Evolutionary conservation across 2,888 invertebrate species (phyloP), one percentile per base, ranked within the genome.

Genomic region (Dryobota labecula): DNA sequence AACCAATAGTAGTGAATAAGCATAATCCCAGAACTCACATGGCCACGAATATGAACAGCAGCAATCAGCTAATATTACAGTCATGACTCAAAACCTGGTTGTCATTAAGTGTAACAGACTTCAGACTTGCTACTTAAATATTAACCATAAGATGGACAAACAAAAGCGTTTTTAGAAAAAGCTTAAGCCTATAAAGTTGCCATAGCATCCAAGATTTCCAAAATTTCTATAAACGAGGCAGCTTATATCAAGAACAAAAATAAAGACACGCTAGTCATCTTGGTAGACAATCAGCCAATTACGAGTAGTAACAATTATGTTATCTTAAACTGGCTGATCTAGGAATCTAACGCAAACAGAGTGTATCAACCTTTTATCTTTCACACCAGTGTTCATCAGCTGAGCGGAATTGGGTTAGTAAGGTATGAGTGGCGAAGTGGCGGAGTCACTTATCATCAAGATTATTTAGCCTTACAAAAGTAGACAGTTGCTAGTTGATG

Each of bases 301-400:
- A n/a, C n/a, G n/a, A n/a, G n/a, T n/a, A 83, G 58, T 54, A 68
- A 65, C 70, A 74, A 80, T 77, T 73, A 84, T 64, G 43, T 49
- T 78, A 84, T 70, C 71, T 70, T 64, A 47, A 27, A 49, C 43
- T 63, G n/a, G 45, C 54, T 74, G 81, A 76, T 85, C 84, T 80
- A 80, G 73, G 73, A 72, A 76, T 76, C 57, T 56, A 80, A 76
- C 38, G 62, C 62, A 83, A 83, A 83, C 83, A 85, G 84, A 83
- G 81, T 83, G 73, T 72, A 74, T 76, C 84, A 71, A 70, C 75
- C 70, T 61, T 71, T 80, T 68, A 83, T 83, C 80, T 84, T 56
- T 51, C 30, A 58, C 68, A 58, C 63, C 51, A 56, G 74, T 83
- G 79, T 67, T 74, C 68, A 81, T 70, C 77, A 76, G 56, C 72